Percentiles rank a stretch among this genome's conserved stretches.
phyloP scores from a whole-genome alignment of 2,888 invertebrate species.

The Andrena praecox region DNA sequence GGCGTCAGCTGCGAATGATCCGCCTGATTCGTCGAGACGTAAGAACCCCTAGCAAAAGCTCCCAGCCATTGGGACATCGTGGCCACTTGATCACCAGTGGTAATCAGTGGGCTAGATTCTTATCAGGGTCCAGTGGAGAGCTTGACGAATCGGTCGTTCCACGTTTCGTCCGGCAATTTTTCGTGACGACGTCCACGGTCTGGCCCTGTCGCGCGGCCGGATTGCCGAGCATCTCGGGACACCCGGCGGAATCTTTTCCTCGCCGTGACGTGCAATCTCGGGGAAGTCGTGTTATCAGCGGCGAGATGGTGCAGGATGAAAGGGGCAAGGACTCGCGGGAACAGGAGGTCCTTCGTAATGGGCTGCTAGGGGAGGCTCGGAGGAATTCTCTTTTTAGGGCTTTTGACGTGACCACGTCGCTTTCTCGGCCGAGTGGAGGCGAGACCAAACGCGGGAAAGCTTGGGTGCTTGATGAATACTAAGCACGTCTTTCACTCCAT shows the following conservation, averaged over 20 bases:
- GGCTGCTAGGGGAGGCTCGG: background rate
- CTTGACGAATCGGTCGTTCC: conserved; percentile 9
- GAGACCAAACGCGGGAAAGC: background rate
- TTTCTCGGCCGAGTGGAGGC: background rate
- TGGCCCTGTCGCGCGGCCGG: background rate
- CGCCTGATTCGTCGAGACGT: background rate
- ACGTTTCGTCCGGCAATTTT: conserved; percentile 1
- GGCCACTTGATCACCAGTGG: background rate
- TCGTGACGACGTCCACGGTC: background rate
- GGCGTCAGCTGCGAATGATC: background rate
- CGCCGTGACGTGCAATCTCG: conserved; percentile 16
- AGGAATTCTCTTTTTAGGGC: conserved; percentile 7
- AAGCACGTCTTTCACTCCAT: conserved; percentile 17
- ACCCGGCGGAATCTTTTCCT: background rate
- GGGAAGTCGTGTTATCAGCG: background rate
- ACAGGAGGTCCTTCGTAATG: background rate
- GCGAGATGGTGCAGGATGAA: background rate
- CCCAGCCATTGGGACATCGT: background rate
- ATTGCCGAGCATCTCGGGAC: background rate
- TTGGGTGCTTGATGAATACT: conserved; percentile 12
- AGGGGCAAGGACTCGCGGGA: conserved; percentile 11
- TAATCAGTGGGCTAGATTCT: conserved; percentile 6
- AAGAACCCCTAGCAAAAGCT: background rate
- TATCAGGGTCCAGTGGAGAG: background rate
- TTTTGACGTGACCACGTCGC: conserved; percentile 15